These are phyloP conservation scores for Peromyscus californicus DNA, from an alignment of 2,113 vertebrate genomes.

Conservation along the genomic window DNA sequence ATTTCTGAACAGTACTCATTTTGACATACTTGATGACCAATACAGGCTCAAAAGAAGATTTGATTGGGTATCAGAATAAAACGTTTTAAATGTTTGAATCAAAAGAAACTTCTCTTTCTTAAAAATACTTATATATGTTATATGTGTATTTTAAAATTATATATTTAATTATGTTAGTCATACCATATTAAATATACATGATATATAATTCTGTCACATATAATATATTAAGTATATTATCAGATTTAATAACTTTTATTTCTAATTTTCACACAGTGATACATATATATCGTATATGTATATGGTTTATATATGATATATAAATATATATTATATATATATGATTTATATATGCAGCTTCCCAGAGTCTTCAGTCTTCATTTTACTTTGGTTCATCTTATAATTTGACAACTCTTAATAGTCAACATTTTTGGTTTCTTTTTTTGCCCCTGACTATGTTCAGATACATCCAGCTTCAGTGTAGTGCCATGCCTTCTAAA, in stretches of 20 bases:
- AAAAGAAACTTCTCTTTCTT: not conserved
- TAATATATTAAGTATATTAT: not conserved
- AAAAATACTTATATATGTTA: not conserved
- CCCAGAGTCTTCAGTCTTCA: not conserved
- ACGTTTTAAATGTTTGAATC: not conserved
- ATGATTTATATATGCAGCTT: not conserved
- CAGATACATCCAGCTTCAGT: not conserved
- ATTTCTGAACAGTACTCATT: conserved; percentile 15
- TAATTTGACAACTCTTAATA: not conserved
- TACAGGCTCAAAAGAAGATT: not conserved
- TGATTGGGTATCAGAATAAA: conserved; percentile 10
- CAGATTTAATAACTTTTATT: not conserved
- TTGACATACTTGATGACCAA: conserved; percentile 7
- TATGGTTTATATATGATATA: not conserved
- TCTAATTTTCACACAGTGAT: not conserved
- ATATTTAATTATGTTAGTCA: not conserved
- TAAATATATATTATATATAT: not conserved
- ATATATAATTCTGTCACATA: not conserved
- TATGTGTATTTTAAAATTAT: not conserved
- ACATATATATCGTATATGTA: not conserved
- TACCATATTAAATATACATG: not conserved
- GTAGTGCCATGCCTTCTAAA: not conserved
- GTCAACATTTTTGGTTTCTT: not conserved
- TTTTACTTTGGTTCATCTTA: not conserved
- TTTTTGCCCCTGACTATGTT: not conserved